phyloP scores from a whole-genome alignment of 2,797 vertebrate genomes.

The Phyllotis vaccarum region DNA sequence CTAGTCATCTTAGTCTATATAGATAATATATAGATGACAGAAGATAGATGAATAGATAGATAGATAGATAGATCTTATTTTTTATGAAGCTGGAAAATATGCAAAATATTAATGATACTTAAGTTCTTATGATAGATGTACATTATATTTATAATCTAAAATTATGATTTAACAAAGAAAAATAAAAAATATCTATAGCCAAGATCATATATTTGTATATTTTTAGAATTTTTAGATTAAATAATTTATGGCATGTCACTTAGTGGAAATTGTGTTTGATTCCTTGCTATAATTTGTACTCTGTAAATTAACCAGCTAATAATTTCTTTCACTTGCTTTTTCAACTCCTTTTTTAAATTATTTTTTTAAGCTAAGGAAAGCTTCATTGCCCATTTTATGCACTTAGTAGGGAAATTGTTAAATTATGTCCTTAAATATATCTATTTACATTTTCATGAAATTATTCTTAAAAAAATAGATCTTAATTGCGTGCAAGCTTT shows the following conservation, averaged over 20 bases:
- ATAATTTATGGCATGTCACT: not conserved
- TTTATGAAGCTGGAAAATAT: constrained; percentile 1
- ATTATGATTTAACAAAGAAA: constrained; percentile 58
- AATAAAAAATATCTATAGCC: constrained; percentile 25
- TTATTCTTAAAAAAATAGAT: constrained; percentile 73
- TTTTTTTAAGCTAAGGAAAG: constrained; percentile 74
- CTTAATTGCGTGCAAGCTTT: constrained; percentile 68
- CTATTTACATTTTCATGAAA: constrained; percentile 81
- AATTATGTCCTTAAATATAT: constrained; percentile 73
- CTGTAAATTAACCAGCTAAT: constrained; percentile 72
- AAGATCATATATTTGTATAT: not conserved
- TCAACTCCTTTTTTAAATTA: constrained; percentile 74
- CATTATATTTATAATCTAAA: constrained; percentile 15
- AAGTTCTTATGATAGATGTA: not conserved
- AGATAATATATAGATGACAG: too few relatives aligned
- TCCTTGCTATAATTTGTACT: constrained; percentile 73
- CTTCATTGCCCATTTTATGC: constrained; percentile 75
- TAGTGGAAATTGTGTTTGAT: constrained; percentile 29
- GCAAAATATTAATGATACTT: constrained; percentile 11
- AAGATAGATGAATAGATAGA: not conserved
- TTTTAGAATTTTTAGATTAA: constrained; percentile 54
- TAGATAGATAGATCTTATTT: not conserved
- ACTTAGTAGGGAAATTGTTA: constrained; percentile 74
- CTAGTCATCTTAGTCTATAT: not conserved
- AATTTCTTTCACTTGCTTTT: constrained; percentile 77